phyloP scores from a whole-genome alignment of 1,140 invertebrate genomes.

The Lordiphosa mommai region DNA sequence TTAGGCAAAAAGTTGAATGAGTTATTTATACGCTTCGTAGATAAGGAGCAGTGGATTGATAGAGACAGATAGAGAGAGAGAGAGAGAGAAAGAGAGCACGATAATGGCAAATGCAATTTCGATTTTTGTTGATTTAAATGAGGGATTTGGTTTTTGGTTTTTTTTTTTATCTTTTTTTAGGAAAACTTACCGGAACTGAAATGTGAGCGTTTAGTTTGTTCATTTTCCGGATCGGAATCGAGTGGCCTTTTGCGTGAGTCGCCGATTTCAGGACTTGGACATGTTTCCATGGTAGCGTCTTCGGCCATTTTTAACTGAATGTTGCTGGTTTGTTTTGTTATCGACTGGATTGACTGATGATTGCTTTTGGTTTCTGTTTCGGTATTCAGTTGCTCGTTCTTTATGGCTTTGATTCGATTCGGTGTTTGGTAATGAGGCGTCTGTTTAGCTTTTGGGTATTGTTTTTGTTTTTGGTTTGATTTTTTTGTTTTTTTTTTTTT shows the following conservation, averaged over 20 bases:
- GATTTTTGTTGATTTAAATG: conserved; percentile 10
- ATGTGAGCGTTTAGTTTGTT: conserved; percentile 91
- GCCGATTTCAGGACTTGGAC: conserved; percentile 87
- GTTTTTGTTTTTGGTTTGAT: conserved; percentile 23
- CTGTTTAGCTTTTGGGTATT: conserved; percentile 42
- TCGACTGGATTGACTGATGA: conserved; percentile 27
- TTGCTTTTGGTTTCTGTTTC: conserved; percentile 32
- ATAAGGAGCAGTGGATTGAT: conserved; percentile 23
- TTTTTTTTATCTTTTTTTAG: conserved; percentile 42
- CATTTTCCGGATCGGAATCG: conserved; percentile 90
- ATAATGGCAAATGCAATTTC: conserved; percentile 61
- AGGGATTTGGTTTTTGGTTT: conserved; percentile 38
- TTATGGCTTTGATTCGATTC: conserved; percentile 19
- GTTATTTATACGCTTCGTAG: conserved; percentile 51
- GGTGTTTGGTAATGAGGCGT: conserved; percentile 41
- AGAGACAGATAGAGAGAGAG: conserved; percentile 16
- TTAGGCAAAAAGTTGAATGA: conserved; percentile 47
- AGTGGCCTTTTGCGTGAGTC: conserved; percentile 90
- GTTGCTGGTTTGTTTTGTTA: conserved; percentile 55
- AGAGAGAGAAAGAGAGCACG: conserved; percentile 41
- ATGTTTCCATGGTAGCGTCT: conserved; percentile 88
- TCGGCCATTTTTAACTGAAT: conserved; percentile 81
- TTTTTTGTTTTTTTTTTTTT: conserved; percentile 19
- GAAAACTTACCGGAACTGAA: conserved; percentile 88
- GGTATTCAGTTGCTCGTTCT: conserved; percentile 6